A percentile compares a stretch with the other conserved stretches of the same genome.
These are phyloP conservation scores for Oriolus oriolus DNA, from an alignment of 2,113 vertebrate genomes.

Conservation along the genomic window DNA sequence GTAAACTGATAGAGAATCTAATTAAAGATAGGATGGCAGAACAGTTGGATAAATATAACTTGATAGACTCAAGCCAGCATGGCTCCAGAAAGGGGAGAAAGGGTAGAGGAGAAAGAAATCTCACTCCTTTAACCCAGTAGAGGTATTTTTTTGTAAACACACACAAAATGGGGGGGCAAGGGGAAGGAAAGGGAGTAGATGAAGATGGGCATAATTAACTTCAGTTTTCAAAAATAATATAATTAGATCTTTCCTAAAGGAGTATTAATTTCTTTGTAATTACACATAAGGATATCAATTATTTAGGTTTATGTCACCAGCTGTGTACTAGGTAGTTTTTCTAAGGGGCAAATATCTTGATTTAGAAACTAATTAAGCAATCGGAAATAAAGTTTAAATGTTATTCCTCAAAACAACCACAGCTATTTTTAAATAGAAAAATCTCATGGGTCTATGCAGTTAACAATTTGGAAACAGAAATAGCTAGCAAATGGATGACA, in stretches of 20 bases:
- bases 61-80: constrained; percentile 4
- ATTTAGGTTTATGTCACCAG: constrained; percentile 38
- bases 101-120: not conserved
- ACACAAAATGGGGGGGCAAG: not conserved
- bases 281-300: constrained; percentile 41
- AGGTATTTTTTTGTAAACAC: not conserved
- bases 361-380: constrained; percentile 57
- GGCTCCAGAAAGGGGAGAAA: not conserved
- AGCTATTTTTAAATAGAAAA: not conserved
- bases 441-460: not conserved
- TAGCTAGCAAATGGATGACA: not conserved
- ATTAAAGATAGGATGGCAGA: constrained; percentile 42
- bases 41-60: constrained; percentile 36
- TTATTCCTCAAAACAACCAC: not conserved
- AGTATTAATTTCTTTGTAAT: constrained; percentile 6
- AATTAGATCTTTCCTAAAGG: constrained; percentile 21
- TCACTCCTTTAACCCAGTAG: not conserved
- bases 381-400: constrained; percentile 29
- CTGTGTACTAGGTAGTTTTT: constrained; percentile 4
- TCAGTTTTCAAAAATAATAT: not conserved
- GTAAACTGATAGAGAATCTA: constrained; percentile 25
- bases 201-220: constrained; percentile 15
- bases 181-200: not conserved
- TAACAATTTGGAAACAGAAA: not conserved
- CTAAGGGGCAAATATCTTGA: not conserved